Evolutionary conservation across 2,888 invertebrate genomes (phyloP), one percentile per base, ranked within the genome.

Genomic region (Orthosia gracilis): DNA sequence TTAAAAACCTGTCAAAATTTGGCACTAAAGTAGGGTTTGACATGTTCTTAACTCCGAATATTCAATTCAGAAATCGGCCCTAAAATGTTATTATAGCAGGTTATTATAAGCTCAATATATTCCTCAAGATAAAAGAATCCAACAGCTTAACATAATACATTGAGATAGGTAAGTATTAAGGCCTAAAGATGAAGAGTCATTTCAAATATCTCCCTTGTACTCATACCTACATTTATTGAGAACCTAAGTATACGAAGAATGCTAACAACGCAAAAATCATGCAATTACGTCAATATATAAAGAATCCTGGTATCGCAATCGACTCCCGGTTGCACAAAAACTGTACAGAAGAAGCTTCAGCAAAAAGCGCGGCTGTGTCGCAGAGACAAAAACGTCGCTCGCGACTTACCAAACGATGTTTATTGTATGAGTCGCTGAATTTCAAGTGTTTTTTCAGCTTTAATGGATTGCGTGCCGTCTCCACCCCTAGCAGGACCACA

Each of bases 401-500:
- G 87, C 87, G 87, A 83, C 89, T 87, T 89, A 86, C 84, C 89
- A 83, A 65, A 62, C 86, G 89, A 96, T 96, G 96, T 95, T 94
- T 96, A 96, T 96, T 96, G 95, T 94, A 96, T 96, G 96, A 96
- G 96, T 89, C 84, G 91, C 94, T 94, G 94, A 95, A 94, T 95
- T 94, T 94, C 94, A 94, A 95, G 94, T 94, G 92, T 91, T 94
- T 93, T 94, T 94, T 93, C 93, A 93, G 94, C 92, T 91, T 92
- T 95, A 96, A 96, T 96, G 96, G 95, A 96, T 94, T 93, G 93
- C 90, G 88, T 89, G 84, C 74, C 83, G 78, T 86, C 89, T 88
- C 90, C 88, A 88, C 90, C 90, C 90, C 89, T 73, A 87, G 84
- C 76, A 65, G 80, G 71, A 67, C 77, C 81, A 84, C 82, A 85